These are phyloP conservation scores for Brachionus plicatilis DNA, from an alignment of 1,140 invertebrate species.

Conservation along the genomic window DNA sequence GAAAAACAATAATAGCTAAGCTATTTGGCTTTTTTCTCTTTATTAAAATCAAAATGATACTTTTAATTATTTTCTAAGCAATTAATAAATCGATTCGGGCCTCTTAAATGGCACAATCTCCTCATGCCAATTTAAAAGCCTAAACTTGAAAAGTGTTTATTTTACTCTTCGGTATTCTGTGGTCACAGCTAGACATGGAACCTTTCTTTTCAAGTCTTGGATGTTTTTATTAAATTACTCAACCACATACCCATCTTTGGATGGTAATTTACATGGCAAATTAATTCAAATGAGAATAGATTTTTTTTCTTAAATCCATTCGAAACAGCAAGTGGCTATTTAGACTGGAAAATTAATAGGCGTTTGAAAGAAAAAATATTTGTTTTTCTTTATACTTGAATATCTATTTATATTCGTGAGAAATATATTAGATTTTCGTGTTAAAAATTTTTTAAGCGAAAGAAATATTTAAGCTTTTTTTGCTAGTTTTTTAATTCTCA, in stretches of 20 bases:
- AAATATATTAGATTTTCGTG: neutral
- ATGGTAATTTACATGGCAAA: neutral
- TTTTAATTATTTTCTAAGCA: slow-evolving; percentile 26
- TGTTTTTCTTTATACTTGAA: neutral
- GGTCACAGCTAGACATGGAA: neutral
- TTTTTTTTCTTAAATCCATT: neutral
- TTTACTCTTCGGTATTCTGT: slow-evolving; percentile 17
- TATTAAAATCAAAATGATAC: slow-evolving; percentile 13
- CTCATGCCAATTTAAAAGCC: neutral
- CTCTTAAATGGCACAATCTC: neutral
- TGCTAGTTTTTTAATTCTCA: neutral
- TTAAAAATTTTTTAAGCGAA: neutral
- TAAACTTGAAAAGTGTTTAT: neutral
- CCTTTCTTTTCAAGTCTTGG: neutral
- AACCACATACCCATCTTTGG: neutral
- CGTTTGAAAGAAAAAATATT: neutral
- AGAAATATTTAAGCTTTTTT: neutral
- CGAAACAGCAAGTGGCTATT: neutral
- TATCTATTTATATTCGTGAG: slow-evolving; percentile 12
- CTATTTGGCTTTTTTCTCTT: neutral
- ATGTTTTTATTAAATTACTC: neutral
- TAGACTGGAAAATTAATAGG: neutral
- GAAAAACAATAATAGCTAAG: neutral
- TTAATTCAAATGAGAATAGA: slow-evolving; percentile 1
- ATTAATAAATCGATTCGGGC: slow-evolving; percentile 8